Percentiles rank a stretch among this genome's conserved stretches.
Evolutionary conservation across 2,797 vertebrate species (phyloP).

Genomic region (Threskiornis aethiopicus): DNA sequence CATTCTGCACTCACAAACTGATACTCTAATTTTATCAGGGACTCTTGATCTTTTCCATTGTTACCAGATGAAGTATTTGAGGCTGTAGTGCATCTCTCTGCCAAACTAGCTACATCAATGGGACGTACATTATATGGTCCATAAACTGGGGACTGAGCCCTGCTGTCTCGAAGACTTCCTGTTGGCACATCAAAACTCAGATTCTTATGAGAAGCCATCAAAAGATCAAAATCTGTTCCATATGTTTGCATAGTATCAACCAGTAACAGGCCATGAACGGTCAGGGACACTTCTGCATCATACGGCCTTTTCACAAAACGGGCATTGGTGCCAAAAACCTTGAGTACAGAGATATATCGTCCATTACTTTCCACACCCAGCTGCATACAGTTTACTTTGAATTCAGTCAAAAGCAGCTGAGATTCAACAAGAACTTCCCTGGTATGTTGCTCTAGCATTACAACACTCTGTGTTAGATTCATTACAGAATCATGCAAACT

Average conservation of each 20-base stretch:
- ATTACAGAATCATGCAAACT: slow-evolving; percentile 89
- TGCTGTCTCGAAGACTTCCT: slow-evolving; percentile 90
- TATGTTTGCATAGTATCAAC: slow-evolving; percentile 97
- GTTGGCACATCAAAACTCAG: slow-evolving; percentile 94
- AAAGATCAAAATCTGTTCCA: slow-evolving; percentile 94
- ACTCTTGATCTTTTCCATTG: slow-evolving; percentile 84
- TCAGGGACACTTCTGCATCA: slow-evolving; percentile 91
- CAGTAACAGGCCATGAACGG: slow-evolving; percentile 92
- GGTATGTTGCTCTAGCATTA: slow-evolving; percentile 91
- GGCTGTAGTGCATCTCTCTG: slow-evolving; percentile 64
- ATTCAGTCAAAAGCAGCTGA: slow-evolving; percentile 92
- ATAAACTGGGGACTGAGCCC: slow-evolving; percentile 85
- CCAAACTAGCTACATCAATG: neutral
- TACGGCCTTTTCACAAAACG: slow-evolving; percentile 97
- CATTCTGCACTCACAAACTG: slow-evolving; percentile 98
- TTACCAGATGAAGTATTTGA: slow-evolving; percentile 55
- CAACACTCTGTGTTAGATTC: slow-evolving; percentile 93
- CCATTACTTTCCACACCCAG: slow-evolving; percentile 93
- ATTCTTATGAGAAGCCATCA: slow-evolving; percentile 97
- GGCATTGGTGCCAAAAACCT: slow-evolving; percentile 94
- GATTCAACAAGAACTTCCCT: slow-evolving; percentile 95
- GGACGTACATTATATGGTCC: slow-evolving; percentile 36
- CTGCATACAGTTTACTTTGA: slow-evolving; percentile 97
- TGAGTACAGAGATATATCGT: slow-evolving; percentile 95
- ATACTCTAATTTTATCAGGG: slow-evolving; percentile 93